A percentile compares a stretch with the other conserved stretches of the same genome.
Conservation (phyloP, 1,140 invertebrate species). For the Pseudomyrmex flavicornis region DNA sequence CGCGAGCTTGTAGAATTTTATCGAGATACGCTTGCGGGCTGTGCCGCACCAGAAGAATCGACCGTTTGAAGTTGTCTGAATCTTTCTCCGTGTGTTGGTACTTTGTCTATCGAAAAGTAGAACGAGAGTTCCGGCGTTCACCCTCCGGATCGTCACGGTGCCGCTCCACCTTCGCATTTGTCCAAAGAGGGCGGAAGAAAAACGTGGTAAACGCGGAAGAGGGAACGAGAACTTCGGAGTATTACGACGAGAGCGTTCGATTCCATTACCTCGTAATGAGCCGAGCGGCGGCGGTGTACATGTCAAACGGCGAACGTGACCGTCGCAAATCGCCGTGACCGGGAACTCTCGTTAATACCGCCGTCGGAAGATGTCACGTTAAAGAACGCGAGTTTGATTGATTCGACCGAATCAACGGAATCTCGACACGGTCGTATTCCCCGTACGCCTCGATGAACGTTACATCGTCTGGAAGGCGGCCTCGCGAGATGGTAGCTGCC, state of each 20-base stretch:
- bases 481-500: constrained; percentile 58
- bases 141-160: too few species aligned
- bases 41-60: too few species aligned
- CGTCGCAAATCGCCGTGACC: constrained; percentile 3
- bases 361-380: constrained; percentile 31
- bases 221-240: too few species aligned
- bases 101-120: too few species aligned
- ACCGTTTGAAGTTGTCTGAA: too few species aligned
- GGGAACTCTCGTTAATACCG: constrained; percentile 53
- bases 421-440: background rate
- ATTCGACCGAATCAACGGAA: constrained; percentile 21
- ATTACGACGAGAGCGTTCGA: background rate
- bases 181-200: background rate
- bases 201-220: background rate
- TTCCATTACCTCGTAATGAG: constrained; percentile 54
- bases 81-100: too few species aligned
- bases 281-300: constrained; percentile 19
- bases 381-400: constrained; percentile 16
- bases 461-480: constrained; percentile 48
- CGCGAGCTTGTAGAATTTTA: too few species aligned
- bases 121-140: too few species aligned
- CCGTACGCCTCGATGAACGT: constrained; percentile 47
- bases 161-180: too few species aligned
- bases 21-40: too few species aligned
- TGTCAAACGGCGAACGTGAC: constrained; percentile 67